Percentiles rank a stretch among this genome's conserved stretches.
These are phyloP conservation scores for Orientallactaga bullata DNA, from an alignment of 2,113 vertebrate genomes.

Conservation along the genomic window DNA sequence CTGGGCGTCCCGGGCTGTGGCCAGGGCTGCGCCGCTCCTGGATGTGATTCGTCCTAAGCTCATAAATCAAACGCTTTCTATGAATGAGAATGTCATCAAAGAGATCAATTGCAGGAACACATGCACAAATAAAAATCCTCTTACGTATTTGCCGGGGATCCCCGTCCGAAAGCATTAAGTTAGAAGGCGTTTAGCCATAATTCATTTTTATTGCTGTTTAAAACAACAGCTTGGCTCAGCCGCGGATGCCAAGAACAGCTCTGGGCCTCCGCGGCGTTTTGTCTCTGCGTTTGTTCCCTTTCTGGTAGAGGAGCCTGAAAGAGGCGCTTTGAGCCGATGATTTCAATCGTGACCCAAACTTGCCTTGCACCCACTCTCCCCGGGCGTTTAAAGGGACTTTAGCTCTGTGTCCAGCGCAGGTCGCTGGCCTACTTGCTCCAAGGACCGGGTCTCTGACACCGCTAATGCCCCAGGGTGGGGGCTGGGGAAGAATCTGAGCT, in stretches of 20 bases:
- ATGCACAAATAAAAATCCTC: slow-evolving; percentile 98
- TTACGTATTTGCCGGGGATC: slow-evolving; percentile 95
- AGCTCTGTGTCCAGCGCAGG: not conserved
- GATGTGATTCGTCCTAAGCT: slow-evolving; percentile 90
- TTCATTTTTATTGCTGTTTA: slow-evolving; percentile 99
- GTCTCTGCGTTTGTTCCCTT: slow-evolving; percentile 55
- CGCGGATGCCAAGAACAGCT: slow-evolving; percentile 84
- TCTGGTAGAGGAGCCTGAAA: slow-evolving; percentile 53
- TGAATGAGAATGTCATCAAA: slow-evolving; percentile 98
- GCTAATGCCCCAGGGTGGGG: not conserved
- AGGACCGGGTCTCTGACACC: not conserved
- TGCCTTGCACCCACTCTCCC: slow-evolving; percentile 30
- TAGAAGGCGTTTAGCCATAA: slow-evolving; percentile 95
- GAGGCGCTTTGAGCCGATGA: slow-evolving; percentile 68
- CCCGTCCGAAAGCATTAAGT: slow-evolving; percentile 92
- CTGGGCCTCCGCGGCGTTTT: slow-evolving; percentile 67
- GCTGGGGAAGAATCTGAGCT: slow-evolving; percentile 35
- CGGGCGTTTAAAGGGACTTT: slow-evolving; percentile 14
- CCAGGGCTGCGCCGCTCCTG: slow-evolving; percentile 85
- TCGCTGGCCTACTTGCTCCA: not conserved
- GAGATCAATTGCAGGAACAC: slow-evolving; percentile 96
- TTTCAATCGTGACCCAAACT: slow-evolving; percentile 27
- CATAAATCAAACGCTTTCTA: slow-evolving; percentile 99
- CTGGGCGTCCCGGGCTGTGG: slow-evolving; percentile 78
- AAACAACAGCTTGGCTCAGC: slow-evolving; percentile 93